Conservation (phyloP, 2,797 vertebrate genomes). For the Euphonia xanthogaster region DNA sequence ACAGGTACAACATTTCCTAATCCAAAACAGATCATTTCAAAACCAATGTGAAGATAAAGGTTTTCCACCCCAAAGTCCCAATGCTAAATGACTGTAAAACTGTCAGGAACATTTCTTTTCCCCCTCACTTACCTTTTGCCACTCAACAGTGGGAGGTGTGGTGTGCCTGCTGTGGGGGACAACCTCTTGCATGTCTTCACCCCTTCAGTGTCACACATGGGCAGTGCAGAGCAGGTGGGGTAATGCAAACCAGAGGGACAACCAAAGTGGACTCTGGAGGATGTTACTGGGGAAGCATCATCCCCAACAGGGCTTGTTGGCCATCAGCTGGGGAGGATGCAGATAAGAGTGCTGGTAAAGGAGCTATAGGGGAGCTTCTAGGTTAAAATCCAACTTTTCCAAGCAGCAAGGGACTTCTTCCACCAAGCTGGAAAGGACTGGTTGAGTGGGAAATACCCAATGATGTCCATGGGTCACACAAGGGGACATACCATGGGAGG, state of each 20-base stretch:
- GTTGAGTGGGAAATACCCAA: accelerated
- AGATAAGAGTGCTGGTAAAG: neutral
- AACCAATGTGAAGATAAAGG: neutral
- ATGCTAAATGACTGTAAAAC: neutral
- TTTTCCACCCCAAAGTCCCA: neutral
- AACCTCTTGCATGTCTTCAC: neutral
- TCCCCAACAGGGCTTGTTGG: accelerated
- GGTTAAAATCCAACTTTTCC: neutral
- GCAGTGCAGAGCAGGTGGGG: neutral
- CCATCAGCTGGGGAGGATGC: neutral
- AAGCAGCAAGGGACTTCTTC: neutral
- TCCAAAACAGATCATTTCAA: neutral
- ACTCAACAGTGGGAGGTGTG: neutral
- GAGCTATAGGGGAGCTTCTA: neutral
- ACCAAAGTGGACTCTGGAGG: neutral
- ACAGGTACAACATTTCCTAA: neutral
- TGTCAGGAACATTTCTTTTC: neutral
- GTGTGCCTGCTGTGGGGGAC: accelerated
- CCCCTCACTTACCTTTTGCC: neutral
- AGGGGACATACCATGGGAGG: neutral
- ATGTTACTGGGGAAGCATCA: neutral
- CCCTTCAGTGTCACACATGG: neutral
- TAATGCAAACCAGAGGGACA: neutral
- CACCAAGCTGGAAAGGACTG: neutral
- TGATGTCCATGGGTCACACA: neutral